Evolutionary conservation across 92 coral and sea anemone species (phyloP).

Genomic region (Zoanthus gigantus): DNA sequence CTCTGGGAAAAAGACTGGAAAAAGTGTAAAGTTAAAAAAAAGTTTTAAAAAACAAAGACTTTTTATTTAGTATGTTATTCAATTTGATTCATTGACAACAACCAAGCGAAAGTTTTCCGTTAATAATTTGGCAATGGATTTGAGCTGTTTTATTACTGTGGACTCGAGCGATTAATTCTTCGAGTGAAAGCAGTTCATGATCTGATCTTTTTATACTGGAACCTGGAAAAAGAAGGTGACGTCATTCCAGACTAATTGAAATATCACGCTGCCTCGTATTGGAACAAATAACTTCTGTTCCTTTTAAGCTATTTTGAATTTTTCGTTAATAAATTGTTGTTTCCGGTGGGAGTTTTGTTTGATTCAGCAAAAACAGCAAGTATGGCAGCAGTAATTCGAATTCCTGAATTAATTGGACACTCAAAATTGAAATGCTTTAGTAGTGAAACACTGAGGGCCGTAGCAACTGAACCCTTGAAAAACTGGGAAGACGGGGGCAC

Average conservation of each 20-base stretch:
- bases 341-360: too few relatives aligned
- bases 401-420: too few relatives aligned
- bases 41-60: too few relatives aligned
- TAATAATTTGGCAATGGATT: neutral
- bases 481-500: too few relatives aligned
- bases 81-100: neutral
- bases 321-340: too few relatives aligned
- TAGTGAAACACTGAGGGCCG: too few relatives aligned
- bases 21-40: neutral
- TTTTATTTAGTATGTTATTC: neutral
- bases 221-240: slow-evolving; percentile 6
- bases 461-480: too few relatives aligned
- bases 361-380: too few relatives aligned
- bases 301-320: neutral
- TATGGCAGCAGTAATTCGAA: too few relatives aligned
- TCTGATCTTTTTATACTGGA: slow-evolving; percentile 13
- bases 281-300: neutral
- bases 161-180: neutral
- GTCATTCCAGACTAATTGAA: neutral
- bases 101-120: neutral
- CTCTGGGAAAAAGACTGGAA: neutral
- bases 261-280: neutral
- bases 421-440: too few relatives aligned
- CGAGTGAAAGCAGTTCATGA: neutral
- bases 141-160: neutral